Evolutionary conservation across 2,797 vertebrate species (phyloP).

Genomic region (Chloroceryle inda): DNA sequence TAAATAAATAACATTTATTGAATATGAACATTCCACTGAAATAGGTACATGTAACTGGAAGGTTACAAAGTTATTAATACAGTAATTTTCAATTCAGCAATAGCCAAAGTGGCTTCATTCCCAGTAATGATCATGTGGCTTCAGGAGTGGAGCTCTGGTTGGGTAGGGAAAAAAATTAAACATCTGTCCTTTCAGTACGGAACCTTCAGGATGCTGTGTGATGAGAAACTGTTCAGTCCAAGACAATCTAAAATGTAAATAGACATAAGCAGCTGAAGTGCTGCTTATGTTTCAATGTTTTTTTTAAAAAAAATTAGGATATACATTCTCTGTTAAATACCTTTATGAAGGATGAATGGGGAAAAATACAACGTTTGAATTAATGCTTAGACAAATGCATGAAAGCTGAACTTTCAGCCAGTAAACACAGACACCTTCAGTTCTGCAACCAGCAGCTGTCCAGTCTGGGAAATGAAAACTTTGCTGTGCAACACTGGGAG

Average conservation of each 20-base stretch:
- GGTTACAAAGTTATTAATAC: neutral
- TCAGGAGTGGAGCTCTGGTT: neutral
- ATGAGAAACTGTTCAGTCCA: neutral
- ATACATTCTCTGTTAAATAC: neutral
- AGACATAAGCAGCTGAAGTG: neutral
- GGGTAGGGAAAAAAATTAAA: neutral
- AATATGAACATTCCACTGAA: neutral
- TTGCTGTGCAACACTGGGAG: fast-evolving
- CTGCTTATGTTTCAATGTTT: neutral
- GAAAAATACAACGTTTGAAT: neutral
- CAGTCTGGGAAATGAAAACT: neutral
- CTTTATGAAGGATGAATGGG: neutral
- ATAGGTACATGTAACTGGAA: neutral
- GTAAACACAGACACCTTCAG: neutral
- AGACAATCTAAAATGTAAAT: neutral
- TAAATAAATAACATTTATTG: neutral
- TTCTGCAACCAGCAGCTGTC: neutral
- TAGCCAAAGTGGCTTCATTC: neutral
- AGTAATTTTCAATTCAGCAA: neutral
- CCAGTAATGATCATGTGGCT: neutral
- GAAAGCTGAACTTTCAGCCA: neutral
- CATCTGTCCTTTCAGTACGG: neutral
- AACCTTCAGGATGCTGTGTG: neutral
- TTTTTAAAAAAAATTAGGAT: neutral
- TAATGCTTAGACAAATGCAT: neutral